Base-by-base conservation (phyloP, 2,113 vertebrate species). In the Pontoporia blainvillei region DNA sequence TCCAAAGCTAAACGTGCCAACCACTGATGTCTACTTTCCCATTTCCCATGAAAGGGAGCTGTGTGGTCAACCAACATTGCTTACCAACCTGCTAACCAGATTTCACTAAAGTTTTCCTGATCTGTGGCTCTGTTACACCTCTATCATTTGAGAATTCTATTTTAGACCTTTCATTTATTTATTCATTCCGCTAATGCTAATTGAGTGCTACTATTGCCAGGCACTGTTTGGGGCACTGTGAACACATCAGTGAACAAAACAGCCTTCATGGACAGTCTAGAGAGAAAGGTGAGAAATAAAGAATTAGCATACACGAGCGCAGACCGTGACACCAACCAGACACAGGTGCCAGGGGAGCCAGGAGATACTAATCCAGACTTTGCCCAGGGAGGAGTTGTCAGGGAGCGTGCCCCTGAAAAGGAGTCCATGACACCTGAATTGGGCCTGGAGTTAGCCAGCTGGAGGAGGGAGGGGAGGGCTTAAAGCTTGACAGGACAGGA, bases 291-390 rank as follows among this genome's bases (percentile, higher is more conserved):
- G 14, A 71, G 41, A 25, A 5, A 29, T 41, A 6, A 84, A 73
- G 46, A 61, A 81, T 29, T 44, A 59, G 10, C 25, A 54, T 8
- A 49, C 59, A 61, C 36, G 21, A 6, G 0, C 25, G 7, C 34
- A 52, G 66, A 52, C 25, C 1, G 4, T 27, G 41, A 78, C 36
- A 44, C 39, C 61, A 41, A 20, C 2, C 8, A 12, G 52, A 86
- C 0, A 0, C 17, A 27, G 59, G 61, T 27, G 39, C 8, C 10
- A 0, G 6, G 49, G 52, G 9, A 15, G 3, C 21, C 14, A 25
- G 18, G 6, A 75, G 4, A 67, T 2, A 8, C 6, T 14, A 23
- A 71, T 34, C n/a, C 25, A 75, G 44, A 73, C 20, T 44, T 66
- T 15, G 11, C 27, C 54, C 23, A 3, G 59, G 25, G 34, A 66